Conservation (phyloP, 2,888 invertebrate species). For the Acronicta leporina region DNA sequence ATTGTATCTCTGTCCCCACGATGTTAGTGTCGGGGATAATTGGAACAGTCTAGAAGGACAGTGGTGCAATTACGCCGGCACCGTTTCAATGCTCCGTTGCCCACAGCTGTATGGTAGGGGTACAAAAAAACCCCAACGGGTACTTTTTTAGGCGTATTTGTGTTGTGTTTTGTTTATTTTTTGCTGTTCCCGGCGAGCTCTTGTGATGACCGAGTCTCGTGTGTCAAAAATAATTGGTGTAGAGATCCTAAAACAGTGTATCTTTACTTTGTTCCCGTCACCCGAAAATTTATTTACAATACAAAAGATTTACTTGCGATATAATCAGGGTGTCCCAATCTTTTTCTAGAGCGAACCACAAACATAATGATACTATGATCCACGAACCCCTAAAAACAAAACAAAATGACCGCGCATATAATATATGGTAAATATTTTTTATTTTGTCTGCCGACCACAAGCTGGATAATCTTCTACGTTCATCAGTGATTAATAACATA, state of each 20-base stretch:
- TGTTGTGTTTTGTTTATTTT: constrained; percentile 20
- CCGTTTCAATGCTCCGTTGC: constrained; percentile 48
- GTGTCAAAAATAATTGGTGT: constrained; percentile 19
- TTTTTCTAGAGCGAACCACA: too few relatives aligned
- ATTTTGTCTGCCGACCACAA: too few relatives aligned
- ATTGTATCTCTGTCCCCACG: constrained; percentile 13
- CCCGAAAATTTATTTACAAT: neutral
- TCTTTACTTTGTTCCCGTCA: neutral
- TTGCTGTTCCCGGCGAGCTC: constrained; percentile 6
- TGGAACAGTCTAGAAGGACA: constrained; percentile 42
- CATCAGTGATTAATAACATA: too few relatives aligned
- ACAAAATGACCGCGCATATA: too few relatives aligned
- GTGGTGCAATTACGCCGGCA: constrained; percentile 45
- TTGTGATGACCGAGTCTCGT: constrained; percentile 10
- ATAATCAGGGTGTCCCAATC: too few relatives aligned
- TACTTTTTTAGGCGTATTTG: constrained; percentile 18
- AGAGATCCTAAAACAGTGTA: neutral
- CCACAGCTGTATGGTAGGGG: constrained; percentile 21
- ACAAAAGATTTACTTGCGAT: too few relatives aligned
- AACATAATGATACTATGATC: too few relatives aligned
- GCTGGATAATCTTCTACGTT: too few relatives aligned
- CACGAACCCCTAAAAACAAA: too few relatives aligned
- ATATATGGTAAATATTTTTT: too few relatives aligned
- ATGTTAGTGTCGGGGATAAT: constrained; percentile 41
- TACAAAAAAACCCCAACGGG: constrained; percentile 28